Evolutionary conservation across 1,140 invertebrate genomes (phyloP).

Genomic region (Lordiphosa mommai): DNA sequence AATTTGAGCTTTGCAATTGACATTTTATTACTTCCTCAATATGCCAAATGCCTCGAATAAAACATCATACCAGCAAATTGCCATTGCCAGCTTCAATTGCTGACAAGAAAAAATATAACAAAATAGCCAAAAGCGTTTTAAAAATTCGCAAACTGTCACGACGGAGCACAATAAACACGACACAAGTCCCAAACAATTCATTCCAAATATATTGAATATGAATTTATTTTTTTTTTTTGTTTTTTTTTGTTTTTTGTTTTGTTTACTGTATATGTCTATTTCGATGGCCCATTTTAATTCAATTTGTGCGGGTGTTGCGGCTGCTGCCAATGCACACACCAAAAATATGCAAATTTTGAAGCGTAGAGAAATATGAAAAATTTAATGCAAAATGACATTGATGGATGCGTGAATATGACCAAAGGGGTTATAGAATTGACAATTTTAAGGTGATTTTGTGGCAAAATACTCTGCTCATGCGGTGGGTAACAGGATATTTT

Average conservation of each 20-base stretch:
- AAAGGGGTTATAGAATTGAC: not conserved
- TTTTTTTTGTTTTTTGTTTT: constrained; percentile 12
- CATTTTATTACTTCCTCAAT: constrained; percentile 39
- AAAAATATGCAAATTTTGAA: constrained; percentile 24
- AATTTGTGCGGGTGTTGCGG: constrained; percentile 47
- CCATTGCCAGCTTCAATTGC: constrained; percentile 34
- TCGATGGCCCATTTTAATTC: constrained; percentile 54
- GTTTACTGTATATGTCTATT: constrained; percentile 11
- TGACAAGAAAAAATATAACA: constrained; percentile 6
- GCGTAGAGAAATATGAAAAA: constrained; percentile 37
- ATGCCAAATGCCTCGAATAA: constrained; percentile 46
- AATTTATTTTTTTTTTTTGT: constrained; percentile 35
- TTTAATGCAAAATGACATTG: constrained; percentile 44
- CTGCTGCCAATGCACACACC: constrained; percentile 39
- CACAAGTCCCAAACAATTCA: constrained; percentile 63
- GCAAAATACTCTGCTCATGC: not conserved
- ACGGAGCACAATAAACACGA: constrained; percentile 53
- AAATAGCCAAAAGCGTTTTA: constrained; percentile 34
- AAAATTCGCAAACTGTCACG: constrained; percentile 66
- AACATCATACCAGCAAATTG: constrained; percentile 42
- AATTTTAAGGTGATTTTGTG: constrained; percentile 22
- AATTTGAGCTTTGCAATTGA: constrained; percentile 16
- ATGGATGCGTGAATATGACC: constrained; percentile 26
- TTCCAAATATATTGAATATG: constrained; percentile 70
- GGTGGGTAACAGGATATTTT: too few species aligned